Conservation (phyloP, 2,888 invertebrate genomes). For the Heliconius aoede region DNA sequence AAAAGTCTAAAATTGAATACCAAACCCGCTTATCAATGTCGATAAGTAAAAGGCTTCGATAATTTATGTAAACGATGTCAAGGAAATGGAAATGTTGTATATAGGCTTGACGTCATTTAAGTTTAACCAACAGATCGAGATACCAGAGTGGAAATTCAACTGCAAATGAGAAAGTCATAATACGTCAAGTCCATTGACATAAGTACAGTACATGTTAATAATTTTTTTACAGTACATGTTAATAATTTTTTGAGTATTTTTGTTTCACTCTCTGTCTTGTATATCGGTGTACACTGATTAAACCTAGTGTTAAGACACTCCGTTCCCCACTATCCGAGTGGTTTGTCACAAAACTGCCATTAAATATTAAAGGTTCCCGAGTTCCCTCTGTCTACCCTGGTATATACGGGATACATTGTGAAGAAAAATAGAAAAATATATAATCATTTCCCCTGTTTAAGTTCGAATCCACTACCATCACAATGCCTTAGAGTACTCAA, state of each 20-base stretch:
- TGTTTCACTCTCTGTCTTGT: neutral
- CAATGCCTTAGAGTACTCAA: too few species aligned
- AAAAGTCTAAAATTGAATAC: neutral
- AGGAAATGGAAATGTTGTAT: neutral
- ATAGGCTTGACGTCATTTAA: slow-evolving; percentile 1
- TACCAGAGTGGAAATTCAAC: neutral
- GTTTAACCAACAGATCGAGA: slow-evolving; percentile 11
- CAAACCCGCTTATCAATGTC: neutral
- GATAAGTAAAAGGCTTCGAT: neutral
- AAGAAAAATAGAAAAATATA: too few species aligned
- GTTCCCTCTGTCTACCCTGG: too few species aligned
- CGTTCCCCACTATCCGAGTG: neutral
- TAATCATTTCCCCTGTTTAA: neutral
- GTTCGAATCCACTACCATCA: neutral
- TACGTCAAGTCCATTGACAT: neutral
- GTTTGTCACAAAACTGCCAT: too few species aligned
- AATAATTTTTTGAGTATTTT: neutral
- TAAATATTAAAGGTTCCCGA: too few species aligned
- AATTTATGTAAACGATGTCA: slow-evolving; percentile 2
- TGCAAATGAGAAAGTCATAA: slow-evolving; percentile 3
- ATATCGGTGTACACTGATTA: neutral
- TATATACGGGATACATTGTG: too few species aligned
- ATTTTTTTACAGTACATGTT: neutral
- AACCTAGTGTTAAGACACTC: neutral
- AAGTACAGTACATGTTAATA: neutral